Base-by-base conservation (phyloP, 2,113 vertebrate genomes). In the Rhabdomys dilectus region DNA sequence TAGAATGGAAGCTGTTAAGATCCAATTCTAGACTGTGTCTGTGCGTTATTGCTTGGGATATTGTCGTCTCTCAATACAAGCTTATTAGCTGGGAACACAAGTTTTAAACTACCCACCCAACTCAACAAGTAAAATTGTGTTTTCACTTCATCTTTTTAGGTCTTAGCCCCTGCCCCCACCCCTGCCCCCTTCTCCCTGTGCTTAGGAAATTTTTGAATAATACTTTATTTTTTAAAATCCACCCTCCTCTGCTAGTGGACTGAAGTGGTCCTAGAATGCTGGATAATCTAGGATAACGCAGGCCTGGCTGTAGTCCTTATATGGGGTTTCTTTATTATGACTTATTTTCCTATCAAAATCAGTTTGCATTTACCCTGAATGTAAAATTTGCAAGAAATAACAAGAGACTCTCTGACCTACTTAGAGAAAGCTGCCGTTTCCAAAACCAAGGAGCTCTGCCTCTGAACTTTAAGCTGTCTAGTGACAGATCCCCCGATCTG, bases 351-450 rank as follows among this genome's bases (percentile, higher is more conserved):
- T 78, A 73, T 56, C 17, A 78, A 73, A 90, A 95, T 58, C 56
- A 68, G 42, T 86, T 93, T 93, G 51, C 42, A 60, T 94, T 90
- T 89, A 82, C 72, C 58, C 8, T 75, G 66, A 29, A 92, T 0
- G 0, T 62, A 96, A 92, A 93, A 58, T 56, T 88, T 72, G 26
- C 58, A 45, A 36, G 53, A 88, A 96, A 89, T 91, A 75, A 5
- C 45, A 45, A 45, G 45, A 86, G 89, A 86, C 53, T 15, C 84
- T 53, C 78, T 96, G 97, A 97, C 96, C 95, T 97, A 97, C 76
- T 96, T 97, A 96, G 51, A 70, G 82, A n/a, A 94, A 90, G 5
- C 91, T 42, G 21, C 62, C 34, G 1, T 86, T 91, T 95, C 42
- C 58, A 82, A 95, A 76, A 93, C 78, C 51, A 53, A 15, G 5